These are phyloP conservation scores for Laodelphax striatellus DNA, from an alignment of 1,140 invertebrate species.

Conservation along the genomic window DNA sequence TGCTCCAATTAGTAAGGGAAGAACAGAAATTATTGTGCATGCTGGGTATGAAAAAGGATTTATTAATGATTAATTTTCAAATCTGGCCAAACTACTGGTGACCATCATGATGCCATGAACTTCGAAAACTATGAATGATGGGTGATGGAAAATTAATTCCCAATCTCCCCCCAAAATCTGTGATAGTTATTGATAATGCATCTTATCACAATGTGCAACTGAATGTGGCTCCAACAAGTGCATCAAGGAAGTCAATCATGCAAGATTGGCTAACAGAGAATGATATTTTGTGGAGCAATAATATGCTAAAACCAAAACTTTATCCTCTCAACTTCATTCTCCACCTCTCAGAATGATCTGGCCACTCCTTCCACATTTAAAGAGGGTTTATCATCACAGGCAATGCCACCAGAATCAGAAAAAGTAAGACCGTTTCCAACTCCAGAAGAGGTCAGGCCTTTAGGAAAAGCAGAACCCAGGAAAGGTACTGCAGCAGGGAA, in stretches of 20 bases:
- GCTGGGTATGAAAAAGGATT: slow-evolving; percentile 6
- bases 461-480: too few species aligned
- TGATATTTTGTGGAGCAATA: slow-evolving; percentile 12
- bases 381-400: too few species aligned
- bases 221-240: slow-evolving; percentile 19
- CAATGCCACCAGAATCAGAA: too few species aligned
- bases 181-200: slow-evolving; percentile 31
- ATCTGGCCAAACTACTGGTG: slow-evolving; percentile 2
- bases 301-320: slow-evolving; percentile 8
- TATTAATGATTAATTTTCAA: slow-evolving; percentile 4
- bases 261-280: slow-evolving; percentile 19
- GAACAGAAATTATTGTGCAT: slow-evolving; percentile 5
- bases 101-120: slow-evolving; percentile 6
- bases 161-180: slow-evolving; percentile 23
- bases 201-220: slow-evolving; percentile 27
- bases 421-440: too few species aligned
- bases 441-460: too few species aligned
- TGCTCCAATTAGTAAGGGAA: slow-evolving; percentile 1
- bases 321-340: too few species aligned
- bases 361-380: too few species aligned
- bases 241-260: slow-evolving; percentile 22
- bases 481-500: too few species aligned
- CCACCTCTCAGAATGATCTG: too few species aligned
- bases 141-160: slow-evolving; percentile 20
- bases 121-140: slow-evolving; percentile 2